These are phyloP conservation scores for Mixornis gularis DNA, from an alignment of 2,113 vertebrate genomes.

Conservation along the genomic window DNA sequence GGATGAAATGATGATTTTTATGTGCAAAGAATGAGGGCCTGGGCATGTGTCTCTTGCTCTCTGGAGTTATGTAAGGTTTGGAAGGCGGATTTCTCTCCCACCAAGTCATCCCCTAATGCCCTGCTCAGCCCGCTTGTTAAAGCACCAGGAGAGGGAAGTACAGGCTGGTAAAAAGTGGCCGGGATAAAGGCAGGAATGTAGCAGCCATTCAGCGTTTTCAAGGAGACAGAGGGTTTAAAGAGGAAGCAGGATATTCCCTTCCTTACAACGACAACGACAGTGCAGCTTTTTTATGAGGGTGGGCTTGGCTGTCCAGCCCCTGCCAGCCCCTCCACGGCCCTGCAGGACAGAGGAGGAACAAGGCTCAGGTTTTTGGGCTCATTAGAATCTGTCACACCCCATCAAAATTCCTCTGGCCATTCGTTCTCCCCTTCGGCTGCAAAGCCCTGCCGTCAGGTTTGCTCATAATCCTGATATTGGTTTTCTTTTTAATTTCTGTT, in stretches of 20 bases:
- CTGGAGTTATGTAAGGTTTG: conserved; percentile 4
- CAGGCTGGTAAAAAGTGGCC: neutral
- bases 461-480: neutral
- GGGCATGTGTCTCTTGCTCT: neutral
- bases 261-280: neutral
- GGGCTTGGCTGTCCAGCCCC: neutral
- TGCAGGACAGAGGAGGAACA: rapidly evolving
- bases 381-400: neutral
- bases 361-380: neutral
- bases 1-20: neutral
- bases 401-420: neutral
- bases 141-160: neutral
- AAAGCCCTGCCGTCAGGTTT: neutral
- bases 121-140: neutral
- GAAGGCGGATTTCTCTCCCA: neutral
- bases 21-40: neutral
- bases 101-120: neutral
- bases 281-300: neutral
- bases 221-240: neutral
- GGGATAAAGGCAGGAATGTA: conserved; percentile 26
- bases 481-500: neutral
- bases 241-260: conserved; percentile 2
- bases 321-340: neutral
- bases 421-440: neutral
- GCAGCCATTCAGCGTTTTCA: neutral